These are phyloP conservation scores for Lacanobia wlatinum DNA, from an alignment of 2,888 invertebrate species.

Conservation along the genomic window DNA sequence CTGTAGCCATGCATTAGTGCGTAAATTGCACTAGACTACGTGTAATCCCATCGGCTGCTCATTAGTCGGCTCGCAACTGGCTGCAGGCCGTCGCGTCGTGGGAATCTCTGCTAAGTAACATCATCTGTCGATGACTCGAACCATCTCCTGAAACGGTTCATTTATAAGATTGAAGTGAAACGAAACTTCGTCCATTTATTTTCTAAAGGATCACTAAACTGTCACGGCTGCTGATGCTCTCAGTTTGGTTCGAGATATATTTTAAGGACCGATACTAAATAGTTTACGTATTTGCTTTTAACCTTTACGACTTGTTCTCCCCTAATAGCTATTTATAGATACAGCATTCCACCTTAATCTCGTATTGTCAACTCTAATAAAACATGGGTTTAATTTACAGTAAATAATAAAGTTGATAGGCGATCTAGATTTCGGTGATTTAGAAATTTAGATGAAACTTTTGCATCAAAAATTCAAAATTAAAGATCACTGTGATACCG, in stretches of 20 bases:
- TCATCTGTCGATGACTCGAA: slow-evolving; percentile 72
- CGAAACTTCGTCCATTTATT: slow-evolving; percentile 63
- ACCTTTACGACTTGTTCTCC: slow-evolving; percentile 70
- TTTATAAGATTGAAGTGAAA: slow-evolving; percentile 63
- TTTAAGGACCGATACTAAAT: slow-evolving; percentile 70
- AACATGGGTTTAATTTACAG: slow-evolving; percentile 30
- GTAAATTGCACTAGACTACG: slow-evolving; percentile 81
- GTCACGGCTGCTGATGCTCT: slow-evolving; percentile 72
- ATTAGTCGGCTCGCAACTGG: slow-evolving; percentile 80
- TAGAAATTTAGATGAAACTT: background rate
- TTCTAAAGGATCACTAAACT: slow-evolving; percentile 70
- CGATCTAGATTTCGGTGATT: background rate
- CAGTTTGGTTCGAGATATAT: slow-evolving; percentile 72
- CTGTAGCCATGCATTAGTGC: slow-evolving; percentile 82
- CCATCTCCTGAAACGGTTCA: slow-evolving; percentile 67
- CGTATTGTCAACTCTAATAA: slow-evolving; percentile 58
- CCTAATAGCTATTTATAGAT: slow-evolving; percentile 73
- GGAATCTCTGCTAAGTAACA: slow-evolving; percentile 79
- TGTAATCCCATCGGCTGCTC: slow-evolving; percentile 85
- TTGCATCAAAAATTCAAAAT: background rate
- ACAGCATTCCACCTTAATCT: slow-evolving; percentile 67
- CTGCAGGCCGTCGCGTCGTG: slow-evolving; percentile 81
- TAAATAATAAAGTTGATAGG: background rate
- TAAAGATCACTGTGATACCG: slow-evolving; percentile 3
- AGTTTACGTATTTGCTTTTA: slow-evolving; percentile 72